Evolutionary conservation across 2,888 invertebrate genomes (phyloP).

Genomic region (Watsonalla binaria): DNA sequence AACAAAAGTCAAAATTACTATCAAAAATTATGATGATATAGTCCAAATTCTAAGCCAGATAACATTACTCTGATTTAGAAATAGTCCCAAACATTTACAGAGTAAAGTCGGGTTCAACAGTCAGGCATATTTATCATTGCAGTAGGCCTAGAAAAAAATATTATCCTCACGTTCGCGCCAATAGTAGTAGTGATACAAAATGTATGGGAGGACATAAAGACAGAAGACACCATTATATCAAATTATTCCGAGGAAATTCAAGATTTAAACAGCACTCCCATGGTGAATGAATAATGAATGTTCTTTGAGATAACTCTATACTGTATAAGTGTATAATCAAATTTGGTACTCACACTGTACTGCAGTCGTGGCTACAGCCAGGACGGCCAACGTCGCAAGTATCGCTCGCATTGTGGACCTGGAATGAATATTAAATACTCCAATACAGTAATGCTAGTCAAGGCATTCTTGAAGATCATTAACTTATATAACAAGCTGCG

Average conservation of each 20-base stretch:
- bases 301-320: not conserved
- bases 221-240: too few species aligned
- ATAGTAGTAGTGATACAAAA: too few species aligned
- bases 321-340: constrained; percentile 2
- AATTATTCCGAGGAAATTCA: too few species aligned
- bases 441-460: not conserved
- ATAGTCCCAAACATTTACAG: not conserved
- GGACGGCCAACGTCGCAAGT: constrained; percentile 69
- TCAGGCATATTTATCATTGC: not conserved
- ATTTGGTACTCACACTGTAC: constrained; percentile 47
- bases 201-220: too few species aligned
- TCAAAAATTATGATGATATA: not conserved
- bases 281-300: too few species aligned
- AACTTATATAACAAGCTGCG: not conserved
- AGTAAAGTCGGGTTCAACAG: too few species aligned
- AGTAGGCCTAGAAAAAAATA: constrained; percentile 7
- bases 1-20: not conserved
- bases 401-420: constrained; percentile 65
- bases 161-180: too few species aligned
- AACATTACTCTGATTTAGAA: not conserved
- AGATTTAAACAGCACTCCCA: too few species aligned
- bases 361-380: constrained; percentile 47
- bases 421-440: constrained; percentile 29
- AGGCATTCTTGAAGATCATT: not conserved
- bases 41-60: not conserved